These are phyloP conservation scores for Phylloscopus trochilus DNA, from an alignment of 2,113 vertebrate genomes.

Conservation along the genomic window DNA sequence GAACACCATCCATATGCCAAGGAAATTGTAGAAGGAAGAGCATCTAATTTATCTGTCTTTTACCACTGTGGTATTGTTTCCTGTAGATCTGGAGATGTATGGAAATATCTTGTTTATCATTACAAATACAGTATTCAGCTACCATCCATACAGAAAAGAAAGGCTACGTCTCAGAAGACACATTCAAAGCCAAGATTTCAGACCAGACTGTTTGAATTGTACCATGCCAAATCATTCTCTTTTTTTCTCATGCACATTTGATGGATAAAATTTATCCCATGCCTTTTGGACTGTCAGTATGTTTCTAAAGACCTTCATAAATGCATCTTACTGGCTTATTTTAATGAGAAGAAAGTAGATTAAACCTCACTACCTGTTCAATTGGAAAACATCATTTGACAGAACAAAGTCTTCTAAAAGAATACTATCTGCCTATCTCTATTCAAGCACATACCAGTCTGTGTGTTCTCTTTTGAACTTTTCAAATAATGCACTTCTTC, in stretches of 20 bases:
- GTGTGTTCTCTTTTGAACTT: slow-evolving; percentile 6
- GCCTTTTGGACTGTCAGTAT: background rate
- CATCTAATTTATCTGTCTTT: background rate
- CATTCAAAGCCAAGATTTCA: background rate
- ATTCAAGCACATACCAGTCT: background rate
- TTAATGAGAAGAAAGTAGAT: background rate
- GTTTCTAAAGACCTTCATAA: background rate
- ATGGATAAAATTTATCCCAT: background rate
- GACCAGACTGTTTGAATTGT: background rate
- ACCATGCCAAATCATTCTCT: background rate
- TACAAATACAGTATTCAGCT: background rate
- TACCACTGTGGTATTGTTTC: background rate
- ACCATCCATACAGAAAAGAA: background rate
- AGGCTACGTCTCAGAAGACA: background rate
- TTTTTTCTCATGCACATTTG: background rate
- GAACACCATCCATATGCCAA: background rate
- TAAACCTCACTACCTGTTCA: background rate
- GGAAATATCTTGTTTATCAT: background rate
- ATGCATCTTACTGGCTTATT: background rate
- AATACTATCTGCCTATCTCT: background rate
- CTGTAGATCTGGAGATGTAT: background rate
- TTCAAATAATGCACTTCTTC: background rate
- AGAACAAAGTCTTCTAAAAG: slow-evolving; percentile 13
- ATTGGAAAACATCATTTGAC: background rate
- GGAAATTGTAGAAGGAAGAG: background rate